These are phyloP conservation scores for Lepilemur ruficaudatus DNA, from an alignment of 2,797 vertebrate species.

Conservation along the genomic window DNA sequence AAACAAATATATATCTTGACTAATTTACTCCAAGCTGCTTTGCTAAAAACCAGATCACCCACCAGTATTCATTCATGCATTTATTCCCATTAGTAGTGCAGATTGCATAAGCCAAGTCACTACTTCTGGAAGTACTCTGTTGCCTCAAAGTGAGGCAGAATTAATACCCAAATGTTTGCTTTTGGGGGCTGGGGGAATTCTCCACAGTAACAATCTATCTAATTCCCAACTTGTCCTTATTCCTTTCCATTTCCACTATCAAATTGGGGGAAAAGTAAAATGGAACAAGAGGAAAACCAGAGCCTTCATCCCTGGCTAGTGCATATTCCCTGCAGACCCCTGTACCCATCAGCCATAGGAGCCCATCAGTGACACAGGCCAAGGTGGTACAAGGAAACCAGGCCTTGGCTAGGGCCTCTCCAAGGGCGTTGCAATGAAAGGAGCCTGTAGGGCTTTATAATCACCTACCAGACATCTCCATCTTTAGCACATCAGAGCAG, in stretches of 20 bases:
- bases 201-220: neutral
- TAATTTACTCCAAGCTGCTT: neutral
- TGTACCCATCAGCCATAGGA: neutral
- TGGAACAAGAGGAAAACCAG: neutral
- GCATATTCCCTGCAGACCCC: neutral
- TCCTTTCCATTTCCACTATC: neutral
- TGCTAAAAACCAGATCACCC: neutral
- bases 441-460: neutral
- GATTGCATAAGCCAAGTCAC: neutral
- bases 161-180: neutral
- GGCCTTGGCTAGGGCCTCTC: neutral
- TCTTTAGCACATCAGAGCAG: neutral
- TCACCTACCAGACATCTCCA: neutral
- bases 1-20: neutral
- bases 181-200: neutral
- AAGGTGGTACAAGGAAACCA: neutral
- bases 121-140: neutral
- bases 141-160: neutral
- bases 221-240: neutral
- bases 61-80: neutral
- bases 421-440: neutral
- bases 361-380: neutral
- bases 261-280: neutral
- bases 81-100: neutral
- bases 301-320: too few species aligned